Evolutionary conservation across 2,113 vertebrate species (phyloP), one percentile per base, ranked within the genome.

Genomic region (Alectura lathami): DNA sequence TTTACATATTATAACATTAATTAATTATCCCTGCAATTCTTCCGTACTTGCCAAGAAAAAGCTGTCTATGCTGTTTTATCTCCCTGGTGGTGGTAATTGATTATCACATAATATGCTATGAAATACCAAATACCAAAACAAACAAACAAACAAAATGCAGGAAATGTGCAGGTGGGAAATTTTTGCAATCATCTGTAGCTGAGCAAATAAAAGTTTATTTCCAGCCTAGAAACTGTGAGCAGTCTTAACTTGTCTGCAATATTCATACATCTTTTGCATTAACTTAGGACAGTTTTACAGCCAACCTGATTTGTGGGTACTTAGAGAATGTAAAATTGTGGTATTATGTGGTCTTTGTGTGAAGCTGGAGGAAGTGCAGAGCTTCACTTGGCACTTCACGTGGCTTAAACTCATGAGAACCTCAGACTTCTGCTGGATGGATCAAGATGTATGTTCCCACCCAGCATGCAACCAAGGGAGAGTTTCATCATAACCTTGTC

Each of bases 151-250:
- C n/a, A 91, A 42, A 7, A 40, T 27, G 40, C 56, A 90, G 76
- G 27, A 88, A 91, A 88, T 38, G 10, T 48, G n/a, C 51, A 86
- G 69, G 76, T 82, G 64, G 62, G 60, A 93, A 90, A 30, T 13
- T 56, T 85, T 93, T 82, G 15, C 36, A n/a, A 24, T 30, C 54
- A 11, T 36, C 56, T 90, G 18, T 81, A 90, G 9, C 42, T 56
- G 60, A n/a, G 51, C 53, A 82, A 75, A 66, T 84, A 75, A 70
- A n/a, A 59, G 24, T 81, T 96, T 88, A 80, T 88, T 93, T 91
- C 64, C 36, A 68, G 47, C 22, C 42, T 63, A 40, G 63, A 77
- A 83, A 18, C 14, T 78, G 38, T 50, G 72, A 81, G 54, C 54
- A 77, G 72, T 80, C 50, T 64, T 83, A 76, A 76, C 57, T 94